These are phyloP conservation scores for Hymenopus coronatus DNA, from an alignment of 2,888 invertebrate species.

Conservation along the genomic window DNA sequence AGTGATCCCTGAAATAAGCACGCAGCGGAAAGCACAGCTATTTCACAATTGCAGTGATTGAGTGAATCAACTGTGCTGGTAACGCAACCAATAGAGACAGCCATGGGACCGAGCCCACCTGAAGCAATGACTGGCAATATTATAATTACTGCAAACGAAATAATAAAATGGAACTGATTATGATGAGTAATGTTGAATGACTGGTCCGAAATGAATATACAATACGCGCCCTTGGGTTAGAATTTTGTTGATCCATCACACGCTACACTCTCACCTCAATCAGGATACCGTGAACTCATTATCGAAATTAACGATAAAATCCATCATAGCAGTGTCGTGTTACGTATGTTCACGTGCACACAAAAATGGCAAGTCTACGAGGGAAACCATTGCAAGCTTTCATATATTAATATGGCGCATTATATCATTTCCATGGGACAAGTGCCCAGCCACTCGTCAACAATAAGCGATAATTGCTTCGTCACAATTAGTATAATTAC, in stretches of 20 bases:
- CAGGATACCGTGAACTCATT: slow-evolving; percentile 1
- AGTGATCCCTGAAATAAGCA: background rate
- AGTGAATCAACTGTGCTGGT: background rate
- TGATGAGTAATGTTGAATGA: background rate
- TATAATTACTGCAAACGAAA: background rate
- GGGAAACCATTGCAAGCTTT: background rate
- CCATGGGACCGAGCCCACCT: background rate
- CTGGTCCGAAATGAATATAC: background rate
- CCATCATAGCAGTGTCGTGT: background rate
- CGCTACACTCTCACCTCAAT: background rate
- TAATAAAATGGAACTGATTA: background rate
- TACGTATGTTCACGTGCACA: background rate
- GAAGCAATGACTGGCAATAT: background rate
- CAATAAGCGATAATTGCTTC: slow-evolving; percentile 17
- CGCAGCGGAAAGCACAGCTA: background rate
- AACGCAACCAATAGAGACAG: background rate
- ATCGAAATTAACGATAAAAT: slow-evolving; percentile 16
- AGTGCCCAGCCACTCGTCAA: background rate
- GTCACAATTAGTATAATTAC: slow-evolving; percentile 18
- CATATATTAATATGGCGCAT: background rate
- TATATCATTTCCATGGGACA: background rate
- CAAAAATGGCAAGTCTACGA: background rate
- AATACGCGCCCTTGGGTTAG: background rate
- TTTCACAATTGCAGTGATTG: background rate
- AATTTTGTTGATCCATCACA: background rate